These are phyloP conservation scores for Andrena bucephala DNA, from an alignment of 2,888 invertebrate species.

Conservation along the genomic window DNA sequence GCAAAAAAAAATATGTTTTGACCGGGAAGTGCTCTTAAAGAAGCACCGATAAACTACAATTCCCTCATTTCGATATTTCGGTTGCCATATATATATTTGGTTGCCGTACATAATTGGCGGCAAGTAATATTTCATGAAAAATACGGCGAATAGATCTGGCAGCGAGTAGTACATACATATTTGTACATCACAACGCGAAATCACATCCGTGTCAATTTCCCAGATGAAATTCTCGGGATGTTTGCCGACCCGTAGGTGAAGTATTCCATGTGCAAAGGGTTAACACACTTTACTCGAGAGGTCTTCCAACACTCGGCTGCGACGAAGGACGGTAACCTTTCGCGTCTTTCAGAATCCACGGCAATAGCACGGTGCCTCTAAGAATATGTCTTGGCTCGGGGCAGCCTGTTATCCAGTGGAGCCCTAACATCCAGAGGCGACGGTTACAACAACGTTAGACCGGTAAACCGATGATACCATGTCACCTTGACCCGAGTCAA, in stretches of 20 bases:
- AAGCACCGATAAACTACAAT: too few relatives aligned
- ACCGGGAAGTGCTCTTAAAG: too few relatives aligned
- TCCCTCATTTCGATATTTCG: too few relatives aligned
- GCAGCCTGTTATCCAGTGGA: slow-evolving; percentile 24
- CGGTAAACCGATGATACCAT: slow-evolving; percentile 33
- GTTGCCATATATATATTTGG: too few relatives aligned
- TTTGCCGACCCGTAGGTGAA: slow-evolving; percentile 11
- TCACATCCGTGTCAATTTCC: slow-evolving; percentile 7
- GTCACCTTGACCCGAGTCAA: slow-evolving; percentile 39
- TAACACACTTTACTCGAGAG: neutral
- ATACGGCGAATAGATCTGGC: too few relatives aligned
- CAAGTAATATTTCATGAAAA: too few relatives aligned
- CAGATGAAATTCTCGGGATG: slow-evolving; percentile 12
- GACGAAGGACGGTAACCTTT: slow-evolving; percentile 3
- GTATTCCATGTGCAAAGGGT: slow-evolving; percentile 11
- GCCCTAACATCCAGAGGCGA: slow-evolving; percentile 19
- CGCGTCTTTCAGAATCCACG: slow-evolving; percentile 23
- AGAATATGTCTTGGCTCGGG: slow-evolving; percentile 19
- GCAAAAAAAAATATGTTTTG: too few relatives aligned
- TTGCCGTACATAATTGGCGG: too few relatives aligned
- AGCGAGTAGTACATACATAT: neutral
- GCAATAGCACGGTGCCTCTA: slow-evolving; percentile 22
- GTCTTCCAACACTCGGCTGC: slow-evolving; percentile 13
- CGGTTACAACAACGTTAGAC: slow-evolving; percentile 33
- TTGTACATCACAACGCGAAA: neutral